Percentiles rank a stretch among this genome's conserved stretches.
Conservation (phyloP, 2,797 vertebrate species). For the Anolis apletophallus region DNA sequence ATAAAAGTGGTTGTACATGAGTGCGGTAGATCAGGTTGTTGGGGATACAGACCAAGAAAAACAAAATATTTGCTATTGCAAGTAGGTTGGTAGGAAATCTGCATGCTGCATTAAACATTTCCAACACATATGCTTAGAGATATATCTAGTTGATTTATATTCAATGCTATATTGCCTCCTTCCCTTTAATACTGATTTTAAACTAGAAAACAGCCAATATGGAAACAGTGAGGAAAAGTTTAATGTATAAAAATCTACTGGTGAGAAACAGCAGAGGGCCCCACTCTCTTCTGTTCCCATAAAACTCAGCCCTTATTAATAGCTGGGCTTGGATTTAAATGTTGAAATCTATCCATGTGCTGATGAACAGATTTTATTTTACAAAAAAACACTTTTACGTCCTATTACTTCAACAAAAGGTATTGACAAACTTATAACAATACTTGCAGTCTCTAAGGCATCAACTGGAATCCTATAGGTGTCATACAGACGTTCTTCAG, state of each 20-base stretch:
- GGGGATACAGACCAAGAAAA: neutral
- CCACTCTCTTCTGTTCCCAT: conserved; percentile 14
- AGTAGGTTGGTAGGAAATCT: neutral
- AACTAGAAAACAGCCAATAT: neutral
- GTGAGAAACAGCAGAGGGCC: conserved; percentile 19
- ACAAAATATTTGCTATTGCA: neutral
- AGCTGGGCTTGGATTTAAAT: conserved; percentile 3
- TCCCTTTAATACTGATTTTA: neutral
- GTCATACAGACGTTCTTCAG: too few relatives aligned
- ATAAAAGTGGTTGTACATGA: too few relatives aligned
- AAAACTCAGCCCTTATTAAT: conserved; percentile 9
- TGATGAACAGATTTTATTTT: neutral
- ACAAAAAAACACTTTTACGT: neutral
- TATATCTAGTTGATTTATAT: neutral
- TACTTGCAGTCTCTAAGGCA: too few relatives aligned
- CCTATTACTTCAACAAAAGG: neutral
- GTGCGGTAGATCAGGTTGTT: neutral
- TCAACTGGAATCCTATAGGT: too few relatives aligned
- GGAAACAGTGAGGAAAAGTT: fast-evolving
- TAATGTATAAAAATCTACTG: conserved; percentile 11
- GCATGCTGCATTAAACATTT: neutral
- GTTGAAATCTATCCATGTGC: fast-evolving
- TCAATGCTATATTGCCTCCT: neutral
- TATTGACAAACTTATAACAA: neutral
- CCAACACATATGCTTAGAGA: neutral